Evolutionary conservation across 2,113 vertebrate genomes (phyloP).

Genomic region (Pteruthius melanotis): DNA sequence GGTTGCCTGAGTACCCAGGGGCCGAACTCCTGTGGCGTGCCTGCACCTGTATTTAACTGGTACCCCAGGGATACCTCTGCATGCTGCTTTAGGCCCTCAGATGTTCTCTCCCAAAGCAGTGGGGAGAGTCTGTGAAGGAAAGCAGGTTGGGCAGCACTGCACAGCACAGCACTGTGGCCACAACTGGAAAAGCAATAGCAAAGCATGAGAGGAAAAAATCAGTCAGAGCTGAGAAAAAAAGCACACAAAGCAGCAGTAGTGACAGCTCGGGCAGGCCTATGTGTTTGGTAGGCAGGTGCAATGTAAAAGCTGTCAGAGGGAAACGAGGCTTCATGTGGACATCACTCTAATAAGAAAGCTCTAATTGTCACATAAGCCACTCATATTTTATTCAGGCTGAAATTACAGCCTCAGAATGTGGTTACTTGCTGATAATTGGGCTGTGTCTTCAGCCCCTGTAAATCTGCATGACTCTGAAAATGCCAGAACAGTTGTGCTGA

Average conservation of each 20-base stretch:
- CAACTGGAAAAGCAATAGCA: background rate
- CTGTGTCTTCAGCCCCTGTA: background rate
- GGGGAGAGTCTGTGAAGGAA: background rate
- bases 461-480: background rate
- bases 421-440: background rate
- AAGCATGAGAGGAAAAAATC: background rate
- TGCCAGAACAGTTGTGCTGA: background rate
- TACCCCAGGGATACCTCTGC: background rate
- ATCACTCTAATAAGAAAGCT: background rate
- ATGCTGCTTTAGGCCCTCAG: background rate
- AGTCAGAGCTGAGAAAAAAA: background rate
- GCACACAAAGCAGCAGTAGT: background rate
- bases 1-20: background rate
- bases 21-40: background rate
- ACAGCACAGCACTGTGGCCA: rapidly evolving
- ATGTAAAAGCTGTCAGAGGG: background rate
- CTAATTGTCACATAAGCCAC: background rate
- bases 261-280: background rate
- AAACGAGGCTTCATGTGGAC: background rate
- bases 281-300: background rate
- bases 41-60: background rate
- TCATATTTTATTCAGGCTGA: background rate
- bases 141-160: background rate
- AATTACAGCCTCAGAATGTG: background rate
- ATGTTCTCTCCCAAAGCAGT: background rate